These are phyloP conservation scores for Oreotrochilus melanogaster DNA, from an alignment of 2,113 vertebrate species.

Conservation along the genomic window DNA sequence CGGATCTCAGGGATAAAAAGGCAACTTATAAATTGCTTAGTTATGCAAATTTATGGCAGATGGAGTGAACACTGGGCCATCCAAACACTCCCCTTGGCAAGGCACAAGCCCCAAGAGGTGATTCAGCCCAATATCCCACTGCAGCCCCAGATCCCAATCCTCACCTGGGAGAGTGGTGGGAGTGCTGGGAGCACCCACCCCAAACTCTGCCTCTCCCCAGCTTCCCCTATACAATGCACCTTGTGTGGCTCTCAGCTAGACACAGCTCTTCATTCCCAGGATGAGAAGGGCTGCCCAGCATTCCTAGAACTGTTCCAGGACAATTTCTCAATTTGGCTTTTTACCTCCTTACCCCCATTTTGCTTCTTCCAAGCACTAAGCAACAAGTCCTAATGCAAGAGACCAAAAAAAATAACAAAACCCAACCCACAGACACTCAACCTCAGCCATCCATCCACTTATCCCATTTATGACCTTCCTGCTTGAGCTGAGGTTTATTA, in stretches of 20 bases:
- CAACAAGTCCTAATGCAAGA: not conserved
- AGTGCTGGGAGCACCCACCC: not conserved
- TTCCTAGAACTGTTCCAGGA: not conserved
- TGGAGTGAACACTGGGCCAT: not conserved
- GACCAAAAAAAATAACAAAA: not conserved
- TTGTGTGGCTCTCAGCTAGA: not conserved
- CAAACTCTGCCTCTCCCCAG: not conserved
- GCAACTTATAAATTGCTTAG: not conserved
- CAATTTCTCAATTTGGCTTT: not conserved
- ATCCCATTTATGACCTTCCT: not conserved
- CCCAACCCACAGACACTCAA: rapidly evolving
- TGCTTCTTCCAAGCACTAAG: not conserved
- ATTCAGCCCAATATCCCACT: rapidly evolving
- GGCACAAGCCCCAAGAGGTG: not conserved
- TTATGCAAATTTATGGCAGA: no score
- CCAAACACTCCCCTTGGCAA: not conserved
- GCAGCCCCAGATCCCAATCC: not conserved
- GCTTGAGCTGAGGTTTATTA: not conserved
- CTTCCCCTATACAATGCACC: rapidly evolving
- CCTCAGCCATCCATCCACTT: not conserved
- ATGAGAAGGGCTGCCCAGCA: not conserved
- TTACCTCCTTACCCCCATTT: not conserved
- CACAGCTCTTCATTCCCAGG: not conserved
- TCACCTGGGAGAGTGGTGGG: not conserved
- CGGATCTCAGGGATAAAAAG: not conserved